These are phyloP conservation scores for Calliopsis andreniformis DNA, from an alignment of 1,140 invertebrate species.

Conservation along the genomic window DNA sequence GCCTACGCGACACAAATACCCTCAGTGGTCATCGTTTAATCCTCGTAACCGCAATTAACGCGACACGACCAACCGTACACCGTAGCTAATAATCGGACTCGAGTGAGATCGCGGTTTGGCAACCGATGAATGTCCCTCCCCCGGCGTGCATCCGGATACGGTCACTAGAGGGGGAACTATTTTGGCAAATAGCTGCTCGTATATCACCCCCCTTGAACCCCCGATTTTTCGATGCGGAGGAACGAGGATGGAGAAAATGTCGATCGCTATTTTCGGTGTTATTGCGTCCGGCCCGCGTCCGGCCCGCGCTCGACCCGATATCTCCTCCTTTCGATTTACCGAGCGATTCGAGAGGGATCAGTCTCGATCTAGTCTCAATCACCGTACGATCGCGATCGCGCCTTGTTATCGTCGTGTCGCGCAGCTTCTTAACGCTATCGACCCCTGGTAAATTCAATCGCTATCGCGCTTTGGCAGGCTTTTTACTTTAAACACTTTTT, in stretches of 20 bases:
- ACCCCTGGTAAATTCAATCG: not conserved
- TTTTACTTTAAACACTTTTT: not conserved
- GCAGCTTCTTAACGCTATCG: not conserved
- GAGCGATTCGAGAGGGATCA: constrained; percentile 38
- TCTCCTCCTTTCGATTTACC: constrained; percentile 21
- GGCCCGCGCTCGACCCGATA: constrained; percentile 33
- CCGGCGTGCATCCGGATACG: constrained; percentile 20
- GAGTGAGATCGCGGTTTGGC: constrained; percentile 66
- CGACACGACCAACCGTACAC: constrained; percentile 7
- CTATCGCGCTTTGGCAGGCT: too few species aligned
- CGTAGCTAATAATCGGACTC: constrained; percentile 58
- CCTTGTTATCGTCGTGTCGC: not conserved
- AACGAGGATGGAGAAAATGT: constrained; percentile 71
- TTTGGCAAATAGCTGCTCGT: constrained; percentile 74
- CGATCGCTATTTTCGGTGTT: constrained; percentile 78
- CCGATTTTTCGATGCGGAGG: constrained; percentile 62
- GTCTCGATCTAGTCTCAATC: constrained; percentile 57
- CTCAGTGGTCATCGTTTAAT: not conserved
- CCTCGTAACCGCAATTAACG: constrained; percentile 55
- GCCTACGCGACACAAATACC: constrained; percentile 51
- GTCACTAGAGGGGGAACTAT: constrained; percentile 63
- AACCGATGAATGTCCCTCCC: constrained; percentile 69
- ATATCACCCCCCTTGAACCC: constrained; percentile 67
- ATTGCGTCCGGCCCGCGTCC: constrained; percentile 71
- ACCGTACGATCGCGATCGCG: constrained; percentile 37